A percentile compares a stretch with the other conserved stretches of the same genome.
phyloP scores from a whole-genome alignment of 2,113 vertebrate species.

The Mesembrinibis cayennensis region DNA sequence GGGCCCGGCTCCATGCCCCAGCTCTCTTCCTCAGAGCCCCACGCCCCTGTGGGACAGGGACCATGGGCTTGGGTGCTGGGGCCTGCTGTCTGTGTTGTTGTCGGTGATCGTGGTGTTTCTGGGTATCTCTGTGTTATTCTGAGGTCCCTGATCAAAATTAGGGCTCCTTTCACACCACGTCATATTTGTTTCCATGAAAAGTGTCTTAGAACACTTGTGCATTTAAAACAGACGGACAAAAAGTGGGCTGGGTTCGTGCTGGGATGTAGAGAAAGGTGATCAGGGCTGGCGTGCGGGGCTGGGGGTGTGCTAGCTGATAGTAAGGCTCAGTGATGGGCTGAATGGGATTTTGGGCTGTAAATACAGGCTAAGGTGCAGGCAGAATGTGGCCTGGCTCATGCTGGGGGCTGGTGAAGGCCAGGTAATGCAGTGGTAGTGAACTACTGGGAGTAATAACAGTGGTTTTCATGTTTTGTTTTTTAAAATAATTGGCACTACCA shows the following conservation, averaged over 20 bases:
- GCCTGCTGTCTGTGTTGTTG: fast-evolving
- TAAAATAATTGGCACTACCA: not conserved
- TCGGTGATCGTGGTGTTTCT: not conserved
- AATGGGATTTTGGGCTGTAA: not conserved
- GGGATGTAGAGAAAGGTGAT: not conserved
- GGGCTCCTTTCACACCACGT: not conserved
- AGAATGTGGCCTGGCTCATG: not conserved
- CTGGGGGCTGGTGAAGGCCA: not conserved
- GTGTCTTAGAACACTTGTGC: fast-evolving
- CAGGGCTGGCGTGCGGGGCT: fast-evolving
- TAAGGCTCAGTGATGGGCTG: not conserved
- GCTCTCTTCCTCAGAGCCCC: not conserved
- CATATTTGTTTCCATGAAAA: fast-evolving
- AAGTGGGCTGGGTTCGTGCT: not conserved
- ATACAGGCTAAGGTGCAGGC: not conserved
- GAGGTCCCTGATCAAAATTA: not conserved
- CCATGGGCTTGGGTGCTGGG: not conserved
- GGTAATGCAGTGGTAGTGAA: not conserved
- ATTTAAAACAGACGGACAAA: not conserved
- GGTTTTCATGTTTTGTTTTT: not conserved
- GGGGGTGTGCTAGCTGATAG: too few species aligned
- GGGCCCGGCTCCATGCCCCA: fast-evolving
- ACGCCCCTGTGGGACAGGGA: fast-evolving
- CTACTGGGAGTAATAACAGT: not conserved
- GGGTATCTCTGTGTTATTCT: not conserved